Evolutionary conservation across 2,888 invertebrate genomes (phyloP), one percentile per base, ranked within the genome.

Genomic region (Drosophila colorata): DNA sequence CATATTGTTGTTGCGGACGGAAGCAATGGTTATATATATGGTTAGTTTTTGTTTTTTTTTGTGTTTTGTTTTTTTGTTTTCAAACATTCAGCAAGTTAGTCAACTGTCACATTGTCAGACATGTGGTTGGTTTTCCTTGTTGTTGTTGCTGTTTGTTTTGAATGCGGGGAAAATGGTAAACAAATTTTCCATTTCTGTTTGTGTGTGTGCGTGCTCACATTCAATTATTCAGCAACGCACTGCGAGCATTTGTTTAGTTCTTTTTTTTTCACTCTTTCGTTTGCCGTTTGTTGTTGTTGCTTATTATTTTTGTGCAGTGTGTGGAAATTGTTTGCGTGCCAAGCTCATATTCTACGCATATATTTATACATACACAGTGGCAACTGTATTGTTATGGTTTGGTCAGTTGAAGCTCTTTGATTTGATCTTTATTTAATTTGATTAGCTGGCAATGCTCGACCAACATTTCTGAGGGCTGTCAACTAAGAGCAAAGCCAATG

Each of bases 221-320:
- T 87, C 79, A 76, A 76, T 84, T 88, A 85, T 84, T 78, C 68
- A 74, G 70, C 16, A 35, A 63, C 66, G 51, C 61, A 40, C 46
- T 46, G 63, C 20, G 46, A 46, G 64, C 88, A 79, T 85, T 84
- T 87, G 82, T 85, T 76, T 82, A 70, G 72, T 76, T 87, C 73
- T 33, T 35, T 13, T 38, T 28, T 38, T 18, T 9, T 48, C 44
- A 37, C 53, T 20, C 35, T 68, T 40, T 28, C 13, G 60, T 43
- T 41, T 44, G 49, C 49, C 66, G 57, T 64, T 61, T 59, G 23
- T 65, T 78, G 58, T 64, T 56, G 51, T 33, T 69, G 67, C 69
- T 88, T 87, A 85, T 84, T 84, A 85, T 84, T 78, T 87, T 74
- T 85, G 88, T 74, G 88, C 89, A 89, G 74, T 69, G 86, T 85